Conservation (phyloP, 2,888 invertebrate genomes). For the Leptinotarsa tumamoca region DNA sequence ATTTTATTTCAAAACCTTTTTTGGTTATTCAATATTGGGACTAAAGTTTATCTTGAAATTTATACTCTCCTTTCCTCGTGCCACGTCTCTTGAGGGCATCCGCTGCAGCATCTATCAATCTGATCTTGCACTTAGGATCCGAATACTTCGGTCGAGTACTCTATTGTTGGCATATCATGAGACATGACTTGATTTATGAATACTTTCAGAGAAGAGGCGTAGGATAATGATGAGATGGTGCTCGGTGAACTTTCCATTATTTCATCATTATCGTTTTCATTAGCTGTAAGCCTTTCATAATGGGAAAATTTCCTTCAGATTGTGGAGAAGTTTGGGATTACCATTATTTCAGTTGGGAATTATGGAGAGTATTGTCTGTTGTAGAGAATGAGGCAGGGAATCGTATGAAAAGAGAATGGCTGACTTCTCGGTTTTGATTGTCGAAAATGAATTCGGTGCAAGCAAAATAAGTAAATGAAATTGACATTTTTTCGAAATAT, state of each 20-base stretch:
- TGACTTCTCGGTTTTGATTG: background rate
- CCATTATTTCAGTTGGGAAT: constrained; percentile 14
- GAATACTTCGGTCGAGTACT: constrained; percentile 23
- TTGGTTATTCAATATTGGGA: no score
- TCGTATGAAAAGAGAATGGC: background rate
- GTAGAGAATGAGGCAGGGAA: background rate
- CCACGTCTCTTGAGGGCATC: background rate
- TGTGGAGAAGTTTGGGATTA: constrained; percentile 15
- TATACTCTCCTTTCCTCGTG: no score
- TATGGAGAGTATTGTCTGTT: constrained; percentile 3
- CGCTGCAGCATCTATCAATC: constrained; percentile 1
- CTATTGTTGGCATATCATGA: constrained; percentile 35
- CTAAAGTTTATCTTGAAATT: no score
- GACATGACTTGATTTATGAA: constrained; percentile 30
- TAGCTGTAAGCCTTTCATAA: constrained; percentile 32
- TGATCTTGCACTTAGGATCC: background rate
- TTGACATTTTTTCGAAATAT: no score
- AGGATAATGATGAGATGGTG: constrained; percentile 21
- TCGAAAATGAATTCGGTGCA: background rate
- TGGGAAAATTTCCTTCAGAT: constrained; percentile 24
- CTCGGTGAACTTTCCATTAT: constrained; percentile 31
- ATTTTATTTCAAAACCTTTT: no score
- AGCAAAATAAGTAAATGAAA: background rate
- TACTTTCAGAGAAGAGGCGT: constrained; percentile 30
- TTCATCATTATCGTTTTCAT: constrained; percentile 32